Evolutionary conservation across 2,888 invertebrate genomes (phyloP).

Genomic region (Calameuta idolon): DNA sequence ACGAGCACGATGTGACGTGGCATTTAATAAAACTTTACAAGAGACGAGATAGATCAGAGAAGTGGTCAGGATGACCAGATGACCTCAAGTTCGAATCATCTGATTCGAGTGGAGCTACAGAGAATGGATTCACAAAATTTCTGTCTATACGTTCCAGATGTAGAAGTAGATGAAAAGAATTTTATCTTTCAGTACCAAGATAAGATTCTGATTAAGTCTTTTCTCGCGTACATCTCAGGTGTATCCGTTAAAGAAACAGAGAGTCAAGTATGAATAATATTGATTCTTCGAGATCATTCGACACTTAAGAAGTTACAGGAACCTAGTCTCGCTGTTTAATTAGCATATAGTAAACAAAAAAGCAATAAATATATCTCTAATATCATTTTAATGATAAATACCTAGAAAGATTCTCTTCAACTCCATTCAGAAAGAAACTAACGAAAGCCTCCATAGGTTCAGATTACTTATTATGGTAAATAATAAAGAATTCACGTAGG

Average conservation of each 20-base stretch:
- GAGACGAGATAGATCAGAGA: conserved; percentile 24
- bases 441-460: not conserved
- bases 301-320: not conserved
- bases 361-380: not conserved
- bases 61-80: conserved; percentile 26
- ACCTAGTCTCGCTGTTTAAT: not conserved
- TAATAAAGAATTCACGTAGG: too few species aligned
- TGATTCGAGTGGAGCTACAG: not conserved
- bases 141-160: not conserved
- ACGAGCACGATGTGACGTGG: conserved; percentile 39
- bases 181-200: too few species aligned
- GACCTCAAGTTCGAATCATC: conserved; percentile 19
- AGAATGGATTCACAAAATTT: conserved; percentile 30
- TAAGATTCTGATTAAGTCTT: not conserved
- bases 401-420: not conserved
- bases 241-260: not conserved
- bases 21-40: conserved; percentile 43
- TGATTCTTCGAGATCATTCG: not conserved
- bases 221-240: not conserved
- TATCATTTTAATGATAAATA: not conserved
- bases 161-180: too few species aligned
- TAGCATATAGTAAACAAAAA: not conserved
- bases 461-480: not conserved
- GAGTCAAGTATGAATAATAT: not conserved
- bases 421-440: not conserved